Evolutionary conservation across 2,113 vertebrate species (phyloP).

Genomic region (Romanogobio albipinnatus): DNA sequence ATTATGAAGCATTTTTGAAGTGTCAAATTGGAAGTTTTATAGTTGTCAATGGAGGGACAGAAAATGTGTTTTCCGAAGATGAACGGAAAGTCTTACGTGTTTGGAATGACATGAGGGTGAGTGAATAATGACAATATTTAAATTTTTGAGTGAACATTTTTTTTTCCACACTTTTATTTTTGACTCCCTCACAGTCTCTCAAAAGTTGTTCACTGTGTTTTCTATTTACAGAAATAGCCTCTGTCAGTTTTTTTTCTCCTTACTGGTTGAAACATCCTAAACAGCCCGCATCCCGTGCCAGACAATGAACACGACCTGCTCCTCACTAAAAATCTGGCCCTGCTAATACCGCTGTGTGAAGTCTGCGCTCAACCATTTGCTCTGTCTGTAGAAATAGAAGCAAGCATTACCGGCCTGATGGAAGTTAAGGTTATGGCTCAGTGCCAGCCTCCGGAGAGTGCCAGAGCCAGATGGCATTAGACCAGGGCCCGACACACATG

Average conservation of each 20-base stretch:
- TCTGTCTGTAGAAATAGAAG: constrained; percentile 76
- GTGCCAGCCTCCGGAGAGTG: constrained; percentile 68
- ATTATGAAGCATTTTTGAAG: no score
- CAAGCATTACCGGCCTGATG: constrained; percentile 71
- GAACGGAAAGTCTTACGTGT: no score
- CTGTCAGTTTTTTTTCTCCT: constrained; percentile 33
- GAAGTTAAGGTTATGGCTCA: constrained; percentile 71
- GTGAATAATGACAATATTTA: no score
- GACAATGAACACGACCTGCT: constrained; percentile 59
- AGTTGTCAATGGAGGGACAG: no score
- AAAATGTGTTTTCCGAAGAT: no score
- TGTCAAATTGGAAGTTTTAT: no score
- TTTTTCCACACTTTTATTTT: neutral
- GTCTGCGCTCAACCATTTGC: constrained; percentile 73
- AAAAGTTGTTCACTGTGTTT: constrained; percentile 50
- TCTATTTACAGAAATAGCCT: constrained; percentile 62
- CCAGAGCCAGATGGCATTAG: constrained; percentile 69
- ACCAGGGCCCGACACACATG: constrained; percentile 62
- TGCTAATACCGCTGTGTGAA: constrained; percentile 69
- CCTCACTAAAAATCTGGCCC: constrained; percentile 67
- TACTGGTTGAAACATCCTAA: constrained; percentile 66
- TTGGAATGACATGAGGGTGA: no score
- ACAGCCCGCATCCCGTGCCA: constrained; percentile 49
- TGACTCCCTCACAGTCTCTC: constrained; percentile 39
- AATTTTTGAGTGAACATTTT: no score